Base-by-base conservation (phyloP, 2,113 vertebrate genomes). In the Rhabdomys dilectus region DNA sequence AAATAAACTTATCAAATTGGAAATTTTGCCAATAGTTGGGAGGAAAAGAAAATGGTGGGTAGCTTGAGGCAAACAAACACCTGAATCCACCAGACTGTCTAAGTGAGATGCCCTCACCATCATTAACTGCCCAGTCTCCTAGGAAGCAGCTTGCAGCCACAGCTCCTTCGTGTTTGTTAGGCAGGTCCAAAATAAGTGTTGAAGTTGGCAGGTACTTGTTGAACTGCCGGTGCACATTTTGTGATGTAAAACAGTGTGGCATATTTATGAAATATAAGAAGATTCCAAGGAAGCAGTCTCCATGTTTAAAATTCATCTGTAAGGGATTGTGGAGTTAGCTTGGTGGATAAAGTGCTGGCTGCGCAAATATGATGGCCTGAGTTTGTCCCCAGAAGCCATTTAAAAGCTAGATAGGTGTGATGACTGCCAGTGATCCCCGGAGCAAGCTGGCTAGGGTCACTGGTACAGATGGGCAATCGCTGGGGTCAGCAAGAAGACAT, bases 251-350 rank as follows among this genome's bases (percentile, higher is more conserved):
- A 66, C 53, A 95, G 48, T 7, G 11, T 60, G 66, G 17, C 10
- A 22, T 76, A 81, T 92, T 90, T 92, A 60, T 86, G 21, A 94
- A 92, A 53, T 6, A 76, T 82, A 81, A 60, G 26, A 90, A 87
- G 9, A 62, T 87, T 82, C 45, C 31, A 87, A 82, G 42, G 42
- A 56, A 73, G 64, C 31, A 53, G 91, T 36, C 45, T 48, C 51
- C 76, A 3, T 51, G 58, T 84, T 92, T 53, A 91, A 96, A 93
- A 78, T 26, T 84, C 39, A 53, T 1, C 9, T 15, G 66, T 72
- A 34, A 72, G 86, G 26, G 7, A 2, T 62, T 5, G 39, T 29
- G 58, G 39, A 31, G 39, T 24, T 58, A 39, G 81, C 39, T 31
- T 39, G 45, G 82, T 1, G 13, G 39, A 16, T 85, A 31, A 64